phyloP scores from a whole-genome alignment of 2,113 vertebrate species.

The Limnothrissa miodon region DNA sequence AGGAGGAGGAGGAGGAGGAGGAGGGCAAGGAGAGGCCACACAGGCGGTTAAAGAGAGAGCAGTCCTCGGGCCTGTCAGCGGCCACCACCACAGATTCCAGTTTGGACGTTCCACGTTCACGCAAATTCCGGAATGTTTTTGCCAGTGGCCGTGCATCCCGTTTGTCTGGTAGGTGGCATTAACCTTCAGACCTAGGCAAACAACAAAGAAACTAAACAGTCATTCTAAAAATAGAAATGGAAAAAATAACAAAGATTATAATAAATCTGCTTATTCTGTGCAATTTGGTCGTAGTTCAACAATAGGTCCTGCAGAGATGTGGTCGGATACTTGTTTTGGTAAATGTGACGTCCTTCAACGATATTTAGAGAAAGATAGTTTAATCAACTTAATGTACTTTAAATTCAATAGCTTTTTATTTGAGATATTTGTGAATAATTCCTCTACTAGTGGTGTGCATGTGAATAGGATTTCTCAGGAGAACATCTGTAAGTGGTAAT shows the following conservation, averaged over 20 bases:
- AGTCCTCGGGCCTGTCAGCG: slow-evolving; percentile 58
- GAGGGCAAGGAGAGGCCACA: slow-evolving; percentile 55
- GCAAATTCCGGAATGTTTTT: slow-evolving; percentile 95
- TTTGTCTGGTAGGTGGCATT: slow-evolving; percentile 75
- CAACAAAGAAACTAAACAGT: background rate
- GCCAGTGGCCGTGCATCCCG: slow-evolving; percentile 78
- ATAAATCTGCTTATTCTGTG: background rate
- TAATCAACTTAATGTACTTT: background rate
- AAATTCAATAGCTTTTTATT: background rate
- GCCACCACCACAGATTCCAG: slow-evolving; percentile 77
- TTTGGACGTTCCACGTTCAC: slow-evolving; percentile 82
- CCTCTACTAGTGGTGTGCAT: background rate
- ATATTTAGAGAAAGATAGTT: too few species aligned
- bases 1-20: slow-evolving; percentile 74
- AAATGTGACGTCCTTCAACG: too few species aligned
- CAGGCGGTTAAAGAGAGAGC: slow-evolving; percentile 34
- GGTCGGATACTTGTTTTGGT: background rate
- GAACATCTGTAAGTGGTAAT: background rate
- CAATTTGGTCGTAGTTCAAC: background rate
- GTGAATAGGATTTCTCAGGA: background rate
- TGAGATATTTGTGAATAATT: background rate
- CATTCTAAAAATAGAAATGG: background rate
- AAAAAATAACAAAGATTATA: too few species aligned
- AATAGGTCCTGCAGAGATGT: too few species aligned
- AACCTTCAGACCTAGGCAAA: background rate